Evolutionary conservation across 2,888 invertebrate genomes (phyloP), one percentile per base, ranked within the genome.

Genomic region (Lissonota sp.): DNA sequence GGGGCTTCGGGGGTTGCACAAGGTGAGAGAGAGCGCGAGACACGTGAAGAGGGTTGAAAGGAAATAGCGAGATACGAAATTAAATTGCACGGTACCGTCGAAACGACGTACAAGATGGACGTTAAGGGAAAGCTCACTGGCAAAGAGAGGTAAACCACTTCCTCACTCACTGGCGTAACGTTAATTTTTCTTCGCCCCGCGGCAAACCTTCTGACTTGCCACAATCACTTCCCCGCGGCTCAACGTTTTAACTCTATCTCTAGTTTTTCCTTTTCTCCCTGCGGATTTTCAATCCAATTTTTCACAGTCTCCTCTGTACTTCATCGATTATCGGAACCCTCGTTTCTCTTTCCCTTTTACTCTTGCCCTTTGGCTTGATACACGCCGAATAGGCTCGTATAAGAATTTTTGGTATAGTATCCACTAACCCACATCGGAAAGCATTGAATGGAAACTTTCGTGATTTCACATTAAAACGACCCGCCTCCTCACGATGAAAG

Each of bases 171-270:
- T 63, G 60, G 58, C 49, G 8, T 53, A 63, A 40, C 71, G 62
- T 67, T 78, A 62, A 82, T 78, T 78, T 78, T 78, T 78, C 60
- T 67, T 71, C 78, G 5, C 53, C 26, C 39, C 16, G 49, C 26
- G 60, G 64, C 37, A n/a, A 74, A 71, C 42, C 66, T 8, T 10
- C 51, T 37, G 51, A 44, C 10, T 10, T 5, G 58, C 57, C 46
- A 49, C 60, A 37, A 51, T 6, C 49, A 40, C 53, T 16, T 14
- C 14, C 16, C 2, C 53, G 5, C 53, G 14, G 39, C 39, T 62
- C 26, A 53, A 44, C 53, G 26, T 46, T 74, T 63, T 10, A 73
- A 42, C 49, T 51, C 40, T 57, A 44, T 14, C 64, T 46, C 44
- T 39, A 39, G 12, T 26, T 14, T 44, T 14, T 26, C 10, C 7